These are phyloP conservation scores for Schizopygopsis malacanthus DNA, from an alignment of 2,797 vertebrate species.

Conservation along the genomic window DNA sequence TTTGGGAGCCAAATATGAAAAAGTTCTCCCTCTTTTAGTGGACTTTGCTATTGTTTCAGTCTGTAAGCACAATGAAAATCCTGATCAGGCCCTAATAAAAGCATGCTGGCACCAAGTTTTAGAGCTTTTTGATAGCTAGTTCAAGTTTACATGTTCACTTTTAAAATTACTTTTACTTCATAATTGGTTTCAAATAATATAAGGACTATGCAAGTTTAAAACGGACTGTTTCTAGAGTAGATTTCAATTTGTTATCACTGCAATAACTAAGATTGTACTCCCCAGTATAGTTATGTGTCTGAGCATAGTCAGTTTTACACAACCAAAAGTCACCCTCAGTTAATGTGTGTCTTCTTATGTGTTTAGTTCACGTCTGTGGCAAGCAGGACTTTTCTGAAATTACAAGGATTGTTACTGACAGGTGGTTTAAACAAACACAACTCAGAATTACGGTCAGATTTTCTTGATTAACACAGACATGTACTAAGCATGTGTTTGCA, in stretches of 20 bases:
- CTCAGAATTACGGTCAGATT: conserved; percentile 25
- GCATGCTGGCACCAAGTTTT: conserved; percentile 33
- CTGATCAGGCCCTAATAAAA: conserved; percentile 7
- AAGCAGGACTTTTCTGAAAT: conserved; percentile 35
- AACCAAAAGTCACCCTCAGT: background rate
- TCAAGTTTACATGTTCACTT: conserved; percentile 10
- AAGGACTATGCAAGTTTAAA: conserved; percentile 1
- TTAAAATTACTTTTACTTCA: background rate
- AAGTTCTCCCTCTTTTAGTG: too few species aligned
- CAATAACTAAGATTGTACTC: background rate
- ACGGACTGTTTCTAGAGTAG: background rate
- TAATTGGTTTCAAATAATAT: background rate
- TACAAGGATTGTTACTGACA: conserved; percentile 27
- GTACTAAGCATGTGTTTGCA: background rate
- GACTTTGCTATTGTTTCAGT: conserved; percentile 19
- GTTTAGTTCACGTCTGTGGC: conserved; percentile 22
- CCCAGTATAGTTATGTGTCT: background rate
- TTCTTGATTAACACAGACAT: conserved; percentile 37
- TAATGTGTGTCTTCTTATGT: conserved; percentile 13
- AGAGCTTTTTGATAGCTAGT: conserved; percentile 24
- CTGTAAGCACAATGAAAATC: conserved; percentile 53
- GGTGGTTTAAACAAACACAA: conserved; percentile 42
- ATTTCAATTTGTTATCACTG: background rate
- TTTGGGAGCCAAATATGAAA: too few species aligned
- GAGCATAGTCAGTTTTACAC: background rate